Evolutionary conservation across 2,888 invertebrate genomes (phyloP).

Genomic region (Cyclophora punctaria): DNA sequence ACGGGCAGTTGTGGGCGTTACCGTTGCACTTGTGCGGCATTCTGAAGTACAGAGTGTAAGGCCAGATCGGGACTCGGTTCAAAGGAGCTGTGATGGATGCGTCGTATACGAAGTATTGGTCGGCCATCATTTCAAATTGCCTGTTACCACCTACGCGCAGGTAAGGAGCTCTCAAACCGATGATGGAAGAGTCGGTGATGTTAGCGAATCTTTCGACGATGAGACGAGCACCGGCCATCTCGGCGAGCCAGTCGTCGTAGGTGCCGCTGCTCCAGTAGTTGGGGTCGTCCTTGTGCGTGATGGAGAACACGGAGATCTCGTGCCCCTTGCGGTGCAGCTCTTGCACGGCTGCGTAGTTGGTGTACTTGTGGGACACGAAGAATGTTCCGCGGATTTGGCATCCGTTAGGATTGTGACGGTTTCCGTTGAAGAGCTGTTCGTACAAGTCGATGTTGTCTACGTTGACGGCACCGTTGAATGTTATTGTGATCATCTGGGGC

Average conservation of each 20-base stretch:
- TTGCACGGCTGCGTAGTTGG: conserved; percentile 92
- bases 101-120: conserved; percentile 95
- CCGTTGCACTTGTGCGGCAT: conserved; percentile 97
- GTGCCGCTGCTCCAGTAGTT: conserved; percentile 91
- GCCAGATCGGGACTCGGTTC: conserved; percentile 95
- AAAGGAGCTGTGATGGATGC: conserved; percentile 94
- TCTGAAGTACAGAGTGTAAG: conserved; percentile 96
- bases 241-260: conserved; percentile 94
- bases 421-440: conserved; percentile 91
- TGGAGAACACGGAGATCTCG: conserved; percentile 92
- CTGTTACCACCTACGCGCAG: conserved; percentile 93
- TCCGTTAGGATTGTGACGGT: conserved; percentile 90
- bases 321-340: conserved; percentile 92
- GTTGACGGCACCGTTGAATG: conserved; percentile 94
- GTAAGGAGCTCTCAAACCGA: conserved; percentile 91
- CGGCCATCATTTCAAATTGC: conserved; percentile 98
- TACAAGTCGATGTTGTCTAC: conserved; percentile 94
- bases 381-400: conserved; percentile 92
- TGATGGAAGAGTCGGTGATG: conserved; percentile 92
- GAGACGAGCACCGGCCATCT: conserved; percentile 93
- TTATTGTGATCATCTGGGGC: conserved; percentile 94
- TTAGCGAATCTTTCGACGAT: conserved; percentile 93
- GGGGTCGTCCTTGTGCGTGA: conserved; percentile 94
- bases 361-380: conserved; percentile 94
- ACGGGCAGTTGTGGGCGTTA: conserved; percentile 94